Percentiles rank a stretch among this genome's conserved stretches.
phyloP scores from a whole-genome alignment of 2,113 vertebrate species.

The Macrotus californicus region DNA sequence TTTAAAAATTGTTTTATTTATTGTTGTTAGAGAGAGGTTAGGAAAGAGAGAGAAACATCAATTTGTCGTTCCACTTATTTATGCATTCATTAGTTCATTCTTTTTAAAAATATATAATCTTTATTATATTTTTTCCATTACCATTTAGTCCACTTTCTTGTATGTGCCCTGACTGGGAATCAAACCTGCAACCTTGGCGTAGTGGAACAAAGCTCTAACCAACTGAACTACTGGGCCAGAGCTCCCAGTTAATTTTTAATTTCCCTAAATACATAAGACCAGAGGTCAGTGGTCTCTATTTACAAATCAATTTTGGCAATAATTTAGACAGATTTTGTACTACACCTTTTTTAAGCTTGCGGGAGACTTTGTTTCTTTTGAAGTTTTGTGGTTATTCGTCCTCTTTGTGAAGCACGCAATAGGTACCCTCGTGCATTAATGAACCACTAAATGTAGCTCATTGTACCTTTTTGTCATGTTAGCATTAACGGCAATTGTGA shows the following conservation, averaged over 20 bases:
- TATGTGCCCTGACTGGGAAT: no score
- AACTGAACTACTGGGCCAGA: no score
- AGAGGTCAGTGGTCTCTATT: background rate
- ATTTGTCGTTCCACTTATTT: no score
- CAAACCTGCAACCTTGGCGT: no score
- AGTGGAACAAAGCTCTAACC: no score
- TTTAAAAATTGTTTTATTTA: background rate
- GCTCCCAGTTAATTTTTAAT: background rate
- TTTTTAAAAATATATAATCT: no score
- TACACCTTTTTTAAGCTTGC: background rate
- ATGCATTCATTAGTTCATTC: no score
- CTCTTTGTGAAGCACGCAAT: background rate
- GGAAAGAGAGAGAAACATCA: no score
- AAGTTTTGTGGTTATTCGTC: background rate
- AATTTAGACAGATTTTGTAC: background rate
- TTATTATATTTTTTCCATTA: no score
- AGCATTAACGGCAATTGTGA: background rate
- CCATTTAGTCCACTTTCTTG: no score
- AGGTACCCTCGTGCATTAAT: background rate
- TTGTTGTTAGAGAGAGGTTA: no score
- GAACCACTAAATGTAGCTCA: background rate
- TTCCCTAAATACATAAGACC: background rate
- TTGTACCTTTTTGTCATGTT: slow-evolving; percentile 23
- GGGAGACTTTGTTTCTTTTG: background rate
- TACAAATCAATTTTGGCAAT: slow-evolving; percentile 1